Percentiles rank a stretch among this genome's conserved stretches.
These are phyloP conservation scores for Colossoma macropomum DNA, from an alignment of 2,113 vertebrate genomes.

Conservation along the genomic window DNA sequence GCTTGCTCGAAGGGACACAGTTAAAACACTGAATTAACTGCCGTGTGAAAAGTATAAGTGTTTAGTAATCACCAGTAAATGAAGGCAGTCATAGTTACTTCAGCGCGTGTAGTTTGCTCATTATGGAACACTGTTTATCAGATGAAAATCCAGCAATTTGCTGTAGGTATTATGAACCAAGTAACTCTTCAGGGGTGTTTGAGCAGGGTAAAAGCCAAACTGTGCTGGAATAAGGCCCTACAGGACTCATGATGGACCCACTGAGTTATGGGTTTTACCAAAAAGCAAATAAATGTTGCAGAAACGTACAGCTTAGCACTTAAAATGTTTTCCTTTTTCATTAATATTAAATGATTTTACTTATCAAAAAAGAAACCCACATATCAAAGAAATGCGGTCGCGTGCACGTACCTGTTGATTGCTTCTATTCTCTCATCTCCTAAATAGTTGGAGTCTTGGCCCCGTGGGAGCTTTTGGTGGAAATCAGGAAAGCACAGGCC, in stretches of 20 bases:
- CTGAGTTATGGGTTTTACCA: neutral
- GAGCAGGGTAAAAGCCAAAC: neutral
- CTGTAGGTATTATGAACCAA: no score
- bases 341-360: neutral
- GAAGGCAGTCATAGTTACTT: neutral
- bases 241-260: neutral
- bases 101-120: neutral
- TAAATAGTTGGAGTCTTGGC: constrained; percentile 95
- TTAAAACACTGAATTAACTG: neutral
- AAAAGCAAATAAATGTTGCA: neutral
- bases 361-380: no score
- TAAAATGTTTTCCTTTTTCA: neutral
- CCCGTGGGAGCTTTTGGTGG: constrained; percentile 90
- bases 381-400: neutral
- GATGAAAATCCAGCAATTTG: no score
- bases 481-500: constrained; percentile 97
- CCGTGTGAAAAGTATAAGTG: neutral
- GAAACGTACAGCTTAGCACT: neutral
- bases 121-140: no score
- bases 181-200: neutral
- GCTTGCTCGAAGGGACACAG: neutral
- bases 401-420: constrained; percentile 86
- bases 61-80: neutral
- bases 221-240: neutral
- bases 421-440: constrained; percentile 94